Percentiles rank a stretch among this genome's conserved stretches.
Conservation (phyloP, 1,140 invertebrate species). For the Hyles euphorbiae region DNA sequence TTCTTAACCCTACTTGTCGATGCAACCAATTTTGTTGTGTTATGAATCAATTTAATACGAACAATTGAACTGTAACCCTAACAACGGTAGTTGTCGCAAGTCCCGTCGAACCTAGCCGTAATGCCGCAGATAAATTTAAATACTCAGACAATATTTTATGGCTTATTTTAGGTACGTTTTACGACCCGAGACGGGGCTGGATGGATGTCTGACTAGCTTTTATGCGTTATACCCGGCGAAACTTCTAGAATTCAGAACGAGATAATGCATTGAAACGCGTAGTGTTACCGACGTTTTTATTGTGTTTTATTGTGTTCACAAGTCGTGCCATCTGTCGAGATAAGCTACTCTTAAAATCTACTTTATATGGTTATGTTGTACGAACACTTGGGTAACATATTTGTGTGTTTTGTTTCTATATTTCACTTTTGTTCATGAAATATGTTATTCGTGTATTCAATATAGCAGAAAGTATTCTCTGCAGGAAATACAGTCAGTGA, state of each 20-base stretch:
- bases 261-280: conserved; percentile 16
- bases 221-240: conserved; percentile 26
- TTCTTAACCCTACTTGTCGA: too few species aligned
- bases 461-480: too few species aligned
- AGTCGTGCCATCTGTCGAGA: background rate
- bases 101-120: conserved; percentile 35
- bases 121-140: conserved; percentile 63
- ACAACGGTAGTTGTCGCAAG: background rate
- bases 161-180: conserved; percentile 67
- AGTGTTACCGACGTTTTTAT: background rate
- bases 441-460: too few species aligned
- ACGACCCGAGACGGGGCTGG: conserved; percentile 54
- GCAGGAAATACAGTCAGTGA: too few species aligned
- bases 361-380: too few species aligned
- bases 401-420: too few species aligned
- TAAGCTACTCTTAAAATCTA: background rate
- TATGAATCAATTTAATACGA: too few species aligned
- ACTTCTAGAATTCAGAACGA: conserved; percentile 17
- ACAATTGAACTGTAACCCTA: too few species aligned
- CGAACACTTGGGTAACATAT: too few species aligned
- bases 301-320: background rate
- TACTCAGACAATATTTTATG: conserved; percentile 69
- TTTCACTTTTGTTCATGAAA: too few species aligned
- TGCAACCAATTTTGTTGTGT: too few species aligned
- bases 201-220: conserved; percentile 59